Base-by-base conservation (phyloP, 2,797 vertebrate genomes). In the Tympanoctomys barrerae region DNA sequence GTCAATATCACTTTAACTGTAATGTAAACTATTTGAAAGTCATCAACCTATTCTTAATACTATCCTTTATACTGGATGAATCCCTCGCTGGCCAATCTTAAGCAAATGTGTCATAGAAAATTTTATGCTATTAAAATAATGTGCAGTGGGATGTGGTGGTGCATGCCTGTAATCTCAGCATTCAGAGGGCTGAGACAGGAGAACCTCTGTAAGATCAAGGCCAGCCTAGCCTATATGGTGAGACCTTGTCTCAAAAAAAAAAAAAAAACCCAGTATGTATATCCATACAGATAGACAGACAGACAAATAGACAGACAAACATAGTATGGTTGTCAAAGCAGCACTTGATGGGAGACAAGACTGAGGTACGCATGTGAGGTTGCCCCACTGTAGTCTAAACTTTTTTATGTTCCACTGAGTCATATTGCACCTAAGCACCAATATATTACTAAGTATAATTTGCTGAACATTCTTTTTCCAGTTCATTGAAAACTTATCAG, bases 381-480 rank as follows among this genome's bases (percentile, higher is more conserved):
- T 87, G 24, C 68, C 46, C 10, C 11, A 81, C 16, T 49, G 70
- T 10, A 70, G 13, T 79, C 42, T 66, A 64, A 95, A 75, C 28
- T 31, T 66, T 66, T 94, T 90, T 31, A 90, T 70, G 64, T 90
- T 54, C 64, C 5, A 57, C 10, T 81, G 33, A 94, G 59, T 94
- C 79, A 39, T 79, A 75, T 5, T 59, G 22, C 52, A 13, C 68
- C 39, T 88, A 95, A 88, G 64, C 12, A 59, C 79, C 59, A 64
- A 82, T 61, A 87, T 70, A 92, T 95, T 94, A 81, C 18, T 84
- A 42, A 2, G 18, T 75, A 54, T 78, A 92, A 96, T 96, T 97
- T 86, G 49, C 95, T 89, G 75, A 97, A 33, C 28, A 46, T 90
- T 62, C 49, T 77, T 96, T 97, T 79, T 95, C 73, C 13, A 78